Conservation (phyloP, 30 jellyfish, hydroid and myxozoan species). For the Catostylus mosaicus region DNA sequence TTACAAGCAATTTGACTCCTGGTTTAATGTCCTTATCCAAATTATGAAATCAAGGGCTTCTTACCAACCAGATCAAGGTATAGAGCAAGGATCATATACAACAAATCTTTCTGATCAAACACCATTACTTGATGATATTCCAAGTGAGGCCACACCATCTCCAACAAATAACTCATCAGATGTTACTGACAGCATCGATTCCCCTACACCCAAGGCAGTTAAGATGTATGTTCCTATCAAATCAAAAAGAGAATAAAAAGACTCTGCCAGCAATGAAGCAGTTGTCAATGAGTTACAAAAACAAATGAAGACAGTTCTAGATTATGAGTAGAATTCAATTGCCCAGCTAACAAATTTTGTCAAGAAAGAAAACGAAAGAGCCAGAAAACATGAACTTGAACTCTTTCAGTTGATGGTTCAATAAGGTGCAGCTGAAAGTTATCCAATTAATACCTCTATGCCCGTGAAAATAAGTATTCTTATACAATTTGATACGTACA, state of each 20-base stretch:
- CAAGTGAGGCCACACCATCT: conserved; percentile 10
- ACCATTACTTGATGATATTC: conserved; percentile 22
- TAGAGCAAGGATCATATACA: conserved; percentile 49
- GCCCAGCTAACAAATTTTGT: conserved; percentile 39
- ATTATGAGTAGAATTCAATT: conserved; percentile 30
- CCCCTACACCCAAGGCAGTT: conserved; percentile 35
- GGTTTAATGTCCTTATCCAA: conserved; percentile 54
- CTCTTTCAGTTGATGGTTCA: conserved; percentile 32
- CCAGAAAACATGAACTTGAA: conserved; percentile 43
- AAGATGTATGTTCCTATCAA: conserved; percentile 31
- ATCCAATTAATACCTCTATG: no score
- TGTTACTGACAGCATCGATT: conserved; percentile 27
- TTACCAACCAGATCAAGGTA: conserved; percentile 53
- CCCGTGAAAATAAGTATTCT: no score
- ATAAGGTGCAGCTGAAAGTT: conserved; percentile 25
- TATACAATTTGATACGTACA: no score
- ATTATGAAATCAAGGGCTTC: conserved; percentile 54
- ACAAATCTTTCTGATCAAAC: conserved; percentile 35
- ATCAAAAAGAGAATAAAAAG: conserved; percentile 17
- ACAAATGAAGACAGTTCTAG: conserved; percentile 42
- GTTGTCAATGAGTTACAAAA: conserved; percentile 26
- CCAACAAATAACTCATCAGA: conserved; percentile 30
- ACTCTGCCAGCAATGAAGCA: conserved; percentile 53
- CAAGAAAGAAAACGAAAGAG: conserved; percentile 51
- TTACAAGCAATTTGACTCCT: conserved; percentile 48